phyloP scores from a whole-genome alignment of 2,113 vertebrate species.

The Aythya baeri region DNA sequence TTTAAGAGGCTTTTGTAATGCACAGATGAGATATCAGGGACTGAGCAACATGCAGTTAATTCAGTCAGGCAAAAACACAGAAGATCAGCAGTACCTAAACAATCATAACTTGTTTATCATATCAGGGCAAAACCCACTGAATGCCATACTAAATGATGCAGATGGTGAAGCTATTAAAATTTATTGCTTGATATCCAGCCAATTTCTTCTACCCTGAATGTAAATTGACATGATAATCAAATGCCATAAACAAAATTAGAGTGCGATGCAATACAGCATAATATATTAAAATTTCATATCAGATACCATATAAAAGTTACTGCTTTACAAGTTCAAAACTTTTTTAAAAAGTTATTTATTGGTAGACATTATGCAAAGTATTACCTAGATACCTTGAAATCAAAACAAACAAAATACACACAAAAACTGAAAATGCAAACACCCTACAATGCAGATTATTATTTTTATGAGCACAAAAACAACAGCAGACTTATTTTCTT shows the following conservation, averaged over 20 bases:
- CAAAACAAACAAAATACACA: neutral
- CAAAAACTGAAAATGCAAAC: neutral
- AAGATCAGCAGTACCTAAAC: neutral
- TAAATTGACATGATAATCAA: slow-evolving; percentile 54
- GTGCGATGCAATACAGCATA: neutral
- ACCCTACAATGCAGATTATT: neutral
- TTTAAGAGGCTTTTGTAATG: neutral
- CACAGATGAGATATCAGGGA: neutral
- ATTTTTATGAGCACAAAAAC: neutral
- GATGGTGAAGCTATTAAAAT: slow-evolving; percentile 38
- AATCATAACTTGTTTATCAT: slow-evolving; percentile 20
- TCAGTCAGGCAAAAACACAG: neutral
- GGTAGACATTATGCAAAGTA: neutral
- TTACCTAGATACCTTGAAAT: neutral
- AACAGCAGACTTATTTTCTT: neutral
- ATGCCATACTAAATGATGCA: slow-evolving; percentile 30
- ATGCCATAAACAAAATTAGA: slow-evolving; percentile 39
- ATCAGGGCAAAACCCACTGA: slow-evolving; percentile 32
- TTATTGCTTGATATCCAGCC: slow-evolving; percentile 4
- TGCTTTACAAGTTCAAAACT: neutral
- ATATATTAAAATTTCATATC: slow-evolving; percentile 2
- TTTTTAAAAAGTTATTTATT: neutral
- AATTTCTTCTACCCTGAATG: slow-evolving; percentile 7
- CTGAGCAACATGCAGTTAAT: neutral
- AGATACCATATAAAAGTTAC: neutral